Base-by-base conservation (phyloP, 1,140 invertebrate species). In the Achroia grisella region DNA sequence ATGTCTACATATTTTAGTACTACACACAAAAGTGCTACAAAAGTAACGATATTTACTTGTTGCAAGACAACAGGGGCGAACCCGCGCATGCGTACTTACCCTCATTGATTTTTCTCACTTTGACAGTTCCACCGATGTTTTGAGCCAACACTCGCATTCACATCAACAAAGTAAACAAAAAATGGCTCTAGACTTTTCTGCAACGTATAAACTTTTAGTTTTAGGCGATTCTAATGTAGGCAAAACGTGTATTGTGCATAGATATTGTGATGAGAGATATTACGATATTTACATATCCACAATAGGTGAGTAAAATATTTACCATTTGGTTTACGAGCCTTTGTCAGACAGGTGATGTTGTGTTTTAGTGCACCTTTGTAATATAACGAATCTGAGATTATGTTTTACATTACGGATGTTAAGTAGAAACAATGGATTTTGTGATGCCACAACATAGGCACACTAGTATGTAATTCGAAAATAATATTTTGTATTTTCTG, bases 251-350 rank as follows among this genome's bases (percentile, higher is more conserved):
- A 93, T 97, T 55, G 93, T 96, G 39, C 94, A 96, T 82, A 90
- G 94, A 78, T 97, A 95, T 76, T 95, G 94, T 71, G 94, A 95
- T 72, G 94, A 96, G 78, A 90, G 93, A 62, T 97, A 95, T 83
- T 95, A 95, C 78, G 94, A 95, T 71, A 95, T 94, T 50, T 96
- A 96, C 78, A 95, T 96, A 80, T 95, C 94, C 6, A 97, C 95
- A 43, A 95, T 97, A 87, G 94, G 95, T 95, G 83, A 92, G 91
- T 83, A 49, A 63, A 52, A 44, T 63, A 59, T 73, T 73, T 69
- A 65, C 46, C 60, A 67, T 62, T 64, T 39, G 39, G 56, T 74
- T 74, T 73, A 72, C 58, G 56, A 64, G 49, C 55, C 64, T 73
- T 78, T 70, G 68, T 74, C 44, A 63, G 58, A 53, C 49, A 65